Base-by-base conservation (phyloP, 1,140 invertebrate genomes). In the Drosophila kanapiae region DNA sequence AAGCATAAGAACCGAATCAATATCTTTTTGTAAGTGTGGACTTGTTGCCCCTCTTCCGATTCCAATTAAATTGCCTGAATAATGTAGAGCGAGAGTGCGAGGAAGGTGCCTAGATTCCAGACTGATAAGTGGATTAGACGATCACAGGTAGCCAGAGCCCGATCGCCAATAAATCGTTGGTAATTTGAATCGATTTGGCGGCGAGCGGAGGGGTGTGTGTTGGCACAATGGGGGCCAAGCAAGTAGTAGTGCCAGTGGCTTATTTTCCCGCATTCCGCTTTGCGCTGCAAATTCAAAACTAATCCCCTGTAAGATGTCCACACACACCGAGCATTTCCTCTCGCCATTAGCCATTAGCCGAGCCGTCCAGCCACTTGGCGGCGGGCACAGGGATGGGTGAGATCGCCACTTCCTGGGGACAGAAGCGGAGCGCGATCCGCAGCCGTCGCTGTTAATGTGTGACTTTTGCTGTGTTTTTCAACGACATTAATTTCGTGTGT, bases 401-500 rank as follows among this genome's bases (percentile, higher is more conserved):
- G 77, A 82, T 83, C 62, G 35, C 75, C 70, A 84, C 80, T 87
- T 80, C 85, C 81, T 86, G 77, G 75, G 75, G 23, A 68, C 64
- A 27, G 18, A 37, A 13, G n/a, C n/a, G n/a, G n/a, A 29, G 7
- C 6, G 35, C 65, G 70, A 51, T 70, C 63, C 31, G 43, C 54
- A 51, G 80, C 64, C 63, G 71, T 80, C 78, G 54, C 78, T 82
- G 90, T 83, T 91, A 91, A 91, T 91, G 90, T 91, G 90, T 91
- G 90, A 91, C 90, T 91, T 91, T 91, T 91, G 90, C 91, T 91
- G 80, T 91, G 84, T 91, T 78, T 87, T 83, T 88, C 90, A 91
- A 90, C 90, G 90, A 91, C 90, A 91, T 91, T 91, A 91, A 91
- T 91, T 91, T 91, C 82, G 84, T 91, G 88, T 88, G 88, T 56